These are phyloP conservation scores for Ciconia maguari DNA, from an alignment of 2,113 vertebrate species.

Conservation along the genomic window DNA sequence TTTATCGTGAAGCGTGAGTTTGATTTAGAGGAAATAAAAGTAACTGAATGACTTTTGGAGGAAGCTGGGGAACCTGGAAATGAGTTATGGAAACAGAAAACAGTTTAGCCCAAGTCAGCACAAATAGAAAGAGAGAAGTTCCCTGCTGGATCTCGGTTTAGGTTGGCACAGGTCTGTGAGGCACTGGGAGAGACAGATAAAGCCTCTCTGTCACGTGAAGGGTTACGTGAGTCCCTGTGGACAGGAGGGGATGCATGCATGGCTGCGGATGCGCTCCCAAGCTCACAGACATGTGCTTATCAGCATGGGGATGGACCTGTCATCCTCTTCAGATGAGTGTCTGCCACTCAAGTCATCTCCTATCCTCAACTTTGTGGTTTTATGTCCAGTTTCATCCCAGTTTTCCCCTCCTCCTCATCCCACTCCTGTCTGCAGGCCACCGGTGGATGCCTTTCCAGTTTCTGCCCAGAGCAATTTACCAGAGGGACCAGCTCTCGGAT, in stretches of 20 bases:
- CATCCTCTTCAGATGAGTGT: not conserved
- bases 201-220: not conserved
- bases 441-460: not conserved
- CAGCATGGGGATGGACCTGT: not conserved
- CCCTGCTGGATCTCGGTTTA: not conserved
- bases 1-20: not conserved
- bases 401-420: not conserved
- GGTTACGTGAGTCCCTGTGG: not conserved
- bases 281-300: not conserved
- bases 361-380: not conserved
- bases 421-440: not conserved
- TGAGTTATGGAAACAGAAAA: constrained; percentile 53
- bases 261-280: fast-evolving
- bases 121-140: constrained; percentile 23
- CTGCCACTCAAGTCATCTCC: not conserved
- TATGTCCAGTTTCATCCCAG: not conserved
- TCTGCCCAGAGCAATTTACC: not conserved
- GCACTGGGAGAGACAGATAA: not conserved
- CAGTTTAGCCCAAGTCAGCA: not conserved
- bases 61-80: constrained; percentile 26
- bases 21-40: constrained; percentile 62
- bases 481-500: not conserved
- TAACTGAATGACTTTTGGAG: not conserved
- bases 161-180: not conserved
- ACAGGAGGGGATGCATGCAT: not conserved